Conservation (phyloP, 2,888 invertebrate genomes). For the Polydrusus pterygomalis region DNA sequence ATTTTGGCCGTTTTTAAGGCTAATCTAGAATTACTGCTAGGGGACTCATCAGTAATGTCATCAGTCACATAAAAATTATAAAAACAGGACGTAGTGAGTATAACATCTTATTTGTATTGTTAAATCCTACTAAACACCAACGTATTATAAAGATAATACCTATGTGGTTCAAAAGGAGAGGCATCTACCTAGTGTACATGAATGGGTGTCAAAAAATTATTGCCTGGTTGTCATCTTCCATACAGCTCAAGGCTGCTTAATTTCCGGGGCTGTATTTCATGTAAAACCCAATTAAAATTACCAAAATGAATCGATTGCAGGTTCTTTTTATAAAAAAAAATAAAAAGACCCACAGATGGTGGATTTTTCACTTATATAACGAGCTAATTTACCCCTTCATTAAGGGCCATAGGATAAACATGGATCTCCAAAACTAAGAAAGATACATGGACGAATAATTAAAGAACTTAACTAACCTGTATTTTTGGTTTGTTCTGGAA, state of each 20-base stretch:
- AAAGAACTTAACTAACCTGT: constrained; percentile 67
- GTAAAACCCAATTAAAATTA: constrained; percentile 6
- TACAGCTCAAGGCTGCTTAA: constrained; percentile 30
- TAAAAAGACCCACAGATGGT: constrained; percentile 69
- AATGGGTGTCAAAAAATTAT: constrained; percentile 52
- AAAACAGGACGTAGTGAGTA: neutral
- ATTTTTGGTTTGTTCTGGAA: constrained; percentile 69
- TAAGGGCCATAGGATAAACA: constrained; percentile 27
- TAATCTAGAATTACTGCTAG: neutral
- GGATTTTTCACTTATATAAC: constrained; percentile 71
- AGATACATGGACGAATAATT: constrained; percentile 50
- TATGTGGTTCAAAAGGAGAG: constrained; percentile 37
- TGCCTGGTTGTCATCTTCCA: constrained; percentile 53
- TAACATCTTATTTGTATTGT: neutral
- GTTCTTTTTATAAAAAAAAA: constrained; percentile 35
- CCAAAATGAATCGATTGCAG: constrained; percentile 27
- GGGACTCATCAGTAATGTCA: neutral
- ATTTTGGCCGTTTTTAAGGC: neutral
- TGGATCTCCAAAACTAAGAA: constrained; percentile 53
- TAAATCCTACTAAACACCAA: constrained; percentile 14
- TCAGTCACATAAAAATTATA: neutral
- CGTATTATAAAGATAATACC: constrained; percentile 12
- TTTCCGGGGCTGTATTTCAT: constrained; percentile 25
- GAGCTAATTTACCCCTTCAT: constrained; percentile 47
- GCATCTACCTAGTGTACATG: constrained; percentile 40